Conservation (phyloP, 2,888 invertebrate species). For the Cynaeus angustus region DNA sequence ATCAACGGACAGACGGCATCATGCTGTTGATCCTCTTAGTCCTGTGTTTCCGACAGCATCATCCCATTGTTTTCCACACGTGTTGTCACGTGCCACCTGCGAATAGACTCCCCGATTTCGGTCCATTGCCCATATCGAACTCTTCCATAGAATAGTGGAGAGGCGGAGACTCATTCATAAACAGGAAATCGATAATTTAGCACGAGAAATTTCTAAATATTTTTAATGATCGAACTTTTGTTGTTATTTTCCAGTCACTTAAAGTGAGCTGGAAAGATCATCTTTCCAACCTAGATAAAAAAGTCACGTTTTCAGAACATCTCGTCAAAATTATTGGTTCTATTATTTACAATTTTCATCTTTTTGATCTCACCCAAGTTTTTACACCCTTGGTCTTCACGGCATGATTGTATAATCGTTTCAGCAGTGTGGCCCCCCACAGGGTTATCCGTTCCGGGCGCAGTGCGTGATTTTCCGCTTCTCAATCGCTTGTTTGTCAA, state of each 20-base stretch:
- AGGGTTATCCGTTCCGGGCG: conserved; percentile 57
- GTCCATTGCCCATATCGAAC: conserved; percentile 40
- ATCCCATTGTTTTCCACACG: conserved; percentile 63
- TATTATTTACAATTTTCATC: conserved; percentile 10
- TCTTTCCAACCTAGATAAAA: no score
- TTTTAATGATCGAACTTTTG: no score
- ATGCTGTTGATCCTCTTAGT: conserved; percentile 60
- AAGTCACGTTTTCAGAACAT: no score
- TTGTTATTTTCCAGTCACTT: no score
- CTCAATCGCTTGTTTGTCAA: conserved; percentile 68
- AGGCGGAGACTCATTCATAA: neutral
- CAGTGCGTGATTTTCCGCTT: conserved; percentile 66
- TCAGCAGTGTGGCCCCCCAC: conserved; percentile 53
- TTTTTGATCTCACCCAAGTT: conserved; percentile 10
- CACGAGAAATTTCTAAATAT: no score
- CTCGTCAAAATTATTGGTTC: no score
- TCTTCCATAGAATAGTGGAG: neutral
- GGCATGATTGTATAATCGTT: conserved; percentile 61
- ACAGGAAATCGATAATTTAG: no score
- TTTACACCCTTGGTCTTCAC: conserved; percentile 51
- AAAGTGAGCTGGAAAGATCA: no score
- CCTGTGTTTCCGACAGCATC: conserved; percentile 59
- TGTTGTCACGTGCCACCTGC: conserved; percentile 63
- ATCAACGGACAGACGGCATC: conserved; percentile 43
- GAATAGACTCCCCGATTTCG: conserved; percentile 51